Evolutionary conservation across 1,140 invertebrate genomes (phyloP), one percentile per base, ranked within the genome.

Genomic region (Polypedilum pembai): DNA sequence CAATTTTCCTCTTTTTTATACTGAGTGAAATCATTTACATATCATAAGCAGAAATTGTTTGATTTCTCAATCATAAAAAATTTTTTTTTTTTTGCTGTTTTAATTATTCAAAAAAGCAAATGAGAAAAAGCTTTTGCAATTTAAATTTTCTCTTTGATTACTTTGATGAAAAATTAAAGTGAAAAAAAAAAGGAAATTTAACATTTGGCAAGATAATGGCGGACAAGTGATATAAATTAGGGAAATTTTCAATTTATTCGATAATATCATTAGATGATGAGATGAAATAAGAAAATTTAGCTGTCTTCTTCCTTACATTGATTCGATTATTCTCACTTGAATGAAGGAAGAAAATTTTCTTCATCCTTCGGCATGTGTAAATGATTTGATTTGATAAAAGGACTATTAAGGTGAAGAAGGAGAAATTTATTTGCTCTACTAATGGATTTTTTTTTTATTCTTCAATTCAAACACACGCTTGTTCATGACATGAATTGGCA

Each of bases 401-500:
- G 65, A 18, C 20, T 69, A 18, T 69, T 8, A 69, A 69, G 65
- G 18, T 8, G 7, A 69, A 20, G 17, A 8, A 8, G 15, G 65
- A 21, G 18, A 69, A 69, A 18, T 69, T 69, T 69, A 69, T 69
- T 69, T 69, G 65, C 20, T 20, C 65, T 18, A 69, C 65, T 69
- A 69, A 69, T 69, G 65, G 65, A 69, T 21, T 69, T 69, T 10
- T 10, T 69, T 12, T 56, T 56, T 4, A 15, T n/a, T 56, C 3
- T 45, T 8, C 8, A 8, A 45, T 45, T 8, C 8, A 8, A 8
- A 15, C 65, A 7, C 17, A 8, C 3, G 17, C 65, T 69, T 69
- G 65, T 69, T 69, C 65, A 18, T 69, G 65, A 69, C 65, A 21
- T 69, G 65, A 69, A 69, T 69, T 69, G 65, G 65, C 17, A 69